These are phyloP conservation scores for Xyliphius kryptos DNA, from an alignment of 2,113 vertebrate species.

Conservation along the genomic window DNA sequence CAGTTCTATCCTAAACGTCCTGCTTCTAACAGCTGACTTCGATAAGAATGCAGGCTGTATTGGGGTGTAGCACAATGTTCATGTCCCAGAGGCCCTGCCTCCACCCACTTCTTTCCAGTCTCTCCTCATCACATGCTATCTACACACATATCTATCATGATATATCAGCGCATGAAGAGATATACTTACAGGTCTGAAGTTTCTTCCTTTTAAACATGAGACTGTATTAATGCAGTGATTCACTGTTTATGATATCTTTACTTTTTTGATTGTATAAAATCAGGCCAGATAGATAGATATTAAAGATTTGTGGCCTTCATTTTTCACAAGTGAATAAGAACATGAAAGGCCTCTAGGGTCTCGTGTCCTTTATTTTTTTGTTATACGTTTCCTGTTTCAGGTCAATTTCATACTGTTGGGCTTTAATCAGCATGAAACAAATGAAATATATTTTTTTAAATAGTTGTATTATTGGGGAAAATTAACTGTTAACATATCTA, in stretches of 20 bases:
- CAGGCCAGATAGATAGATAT: no score
- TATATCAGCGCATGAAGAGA: background rate
- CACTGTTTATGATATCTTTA: no score
- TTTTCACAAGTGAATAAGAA: no score
- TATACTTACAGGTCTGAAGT: background rate
- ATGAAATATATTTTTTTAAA: background rate
- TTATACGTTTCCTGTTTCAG: no score
- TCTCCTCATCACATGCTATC: constrained; percentile 35
- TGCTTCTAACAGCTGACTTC: constrained; percentile 25
- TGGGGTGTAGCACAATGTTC: constrained; percentile 43
- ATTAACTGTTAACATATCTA: no score
- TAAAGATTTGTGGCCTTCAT: no score
- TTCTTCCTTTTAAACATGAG: background rate
- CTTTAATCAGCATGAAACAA: background rate
- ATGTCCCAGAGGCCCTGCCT: constrained; percentile 53
- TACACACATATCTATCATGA: background rate
- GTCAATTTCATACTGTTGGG: no score
- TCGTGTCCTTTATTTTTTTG: no score
- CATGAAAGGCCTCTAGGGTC: no score
- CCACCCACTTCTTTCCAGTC: constrained; percentile 38
- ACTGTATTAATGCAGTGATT: no score
- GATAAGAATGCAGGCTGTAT: constrained; percentile 22
- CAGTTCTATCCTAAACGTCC: constrained; percentile 8
- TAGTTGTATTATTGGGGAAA: background rate
- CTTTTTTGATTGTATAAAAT: no score